phyloP scores from a whole-genome alignment of 2,888 invertebrate species.

The Synanthedon myopaeformis region DNA sequence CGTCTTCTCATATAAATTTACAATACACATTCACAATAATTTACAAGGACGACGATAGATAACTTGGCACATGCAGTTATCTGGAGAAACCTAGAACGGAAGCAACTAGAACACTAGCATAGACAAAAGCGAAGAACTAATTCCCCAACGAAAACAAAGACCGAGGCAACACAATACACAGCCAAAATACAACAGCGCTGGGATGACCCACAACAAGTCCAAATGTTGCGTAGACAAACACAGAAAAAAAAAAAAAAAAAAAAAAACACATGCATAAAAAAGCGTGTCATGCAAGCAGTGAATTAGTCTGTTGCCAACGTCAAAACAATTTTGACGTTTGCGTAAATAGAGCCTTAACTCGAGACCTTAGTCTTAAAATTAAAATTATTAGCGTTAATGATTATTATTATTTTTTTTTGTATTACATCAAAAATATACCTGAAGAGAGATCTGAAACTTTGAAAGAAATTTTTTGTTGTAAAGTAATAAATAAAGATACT shows the following conservation, averaged over 20 bases:
- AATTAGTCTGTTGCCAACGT: constrained; percentile 23
- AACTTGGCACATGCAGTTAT: constrained; percentile 11
- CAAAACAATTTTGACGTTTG: constrained; percentile 25
- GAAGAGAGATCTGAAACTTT: constrained; percentile 52
- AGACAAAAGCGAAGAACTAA: constrained; percentile 40
- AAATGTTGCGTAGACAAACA: constrained; percentile 32
- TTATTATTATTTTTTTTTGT: constrained; percentile 14
- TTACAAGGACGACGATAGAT: constrained; percentile 3
- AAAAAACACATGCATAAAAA: constrained; percentile 41
- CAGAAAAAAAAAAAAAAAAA: constrained; percentile 7
- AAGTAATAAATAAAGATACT: constrained; percentile 29
- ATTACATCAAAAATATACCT: constrained; percentile 51
- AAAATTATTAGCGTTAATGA: constrained; percentile 49
- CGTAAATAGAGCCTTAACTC: constrained; percentile 38
- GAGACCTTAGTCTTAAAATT: constrained; percentile 26
- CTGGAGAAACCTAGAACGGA: constrained; percentile 23
- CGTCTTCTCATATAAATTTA: constrained; percentile 4
- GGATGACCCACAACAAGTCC: constrained; percentile 58
- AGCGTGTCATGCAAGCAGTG: constrained; percentile 47
- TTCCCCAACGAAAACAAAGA: constrained; percentile 24
- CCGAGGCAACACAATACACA: constrained; percentile 36
- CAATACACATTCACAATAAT: constrained; percentile 8
- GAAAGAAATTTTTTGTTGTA: constrained; percentile 43
- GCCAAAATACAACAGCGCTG: constrained; percentile 45
- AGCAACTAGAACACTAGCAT: constrained; percentile 32